Evolutionary conservation across 2,888 invertebrate genomes (phyloP).

Genomic region (Heteromurus nitidus): DNA sequence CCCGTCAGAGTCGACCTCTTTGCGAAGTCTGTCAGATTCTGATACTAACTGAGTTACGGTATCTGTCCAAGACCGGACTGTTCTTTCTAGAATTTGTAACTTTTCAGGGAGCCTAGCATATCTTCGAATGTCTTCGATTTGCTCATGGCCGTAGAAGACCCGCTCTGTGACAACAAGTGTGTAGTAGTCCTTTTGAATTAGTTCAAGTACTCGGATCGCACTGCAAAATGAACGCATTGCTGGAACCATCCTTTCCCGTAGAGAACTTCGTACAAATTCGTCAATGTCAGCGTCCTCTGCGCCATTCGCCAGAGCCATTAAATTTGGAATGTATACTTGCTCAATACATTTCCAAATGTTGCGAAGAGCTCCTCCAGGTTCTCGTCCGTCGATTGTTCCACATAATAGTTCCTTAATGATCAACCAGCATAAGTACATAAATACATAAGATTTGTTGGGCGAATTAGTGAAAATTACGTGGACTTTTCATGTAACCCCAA

Average conservation of each 20-base stretch:
- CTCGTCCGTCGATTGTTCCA: conserved; percentile 86
- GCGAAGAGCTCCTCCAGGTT: conserved; percentile 85
- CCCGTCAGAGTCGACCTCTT: conserved; percentile 91
- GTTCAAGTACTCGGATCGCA: conserved; percentile 83
- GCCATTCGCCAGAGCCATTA: conserved; percentile 88
- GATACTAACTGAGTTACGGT: conserved; percentile 81
- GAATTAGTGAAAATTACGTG: not conserved
- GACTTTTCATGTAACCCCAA: not conserved
- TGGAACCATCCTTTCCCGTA: conserved; percentile 88
- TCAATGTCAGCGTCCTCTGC: conserved; percentile 82
- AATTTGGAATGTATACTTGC: conserved; percentile 82
- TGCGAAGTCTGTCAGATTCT: conserved; percentile 92
- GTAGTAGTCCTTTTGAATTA: conserved; percentile 69
- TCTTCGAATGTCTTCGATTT: conserved; percentile 80
- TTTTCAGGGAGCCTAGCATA: conserved; percentile 82
- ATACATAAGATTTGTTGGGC: no score
- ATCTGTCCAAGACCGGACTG: conserved; percentile 84
- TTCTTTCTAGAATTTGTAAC: conserved; percentile 82
- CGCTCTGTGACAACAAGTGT: conserved; percentile 65
- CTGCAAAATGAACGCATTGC: conserved; percentile 91
- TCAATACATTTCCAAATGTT: conserved; percentile 92
- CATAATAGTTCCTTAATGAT: conserved; percentile 79
- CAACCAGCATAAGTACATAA: no score
- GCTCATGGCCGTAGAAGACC: conserved; percentile 71
- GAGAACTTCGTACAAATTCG: conserved; percentile 85